Base-by-base conservation (phyloP, 2,113 vertebrate genomes). In the Callorhinus ursinus region DNA sequence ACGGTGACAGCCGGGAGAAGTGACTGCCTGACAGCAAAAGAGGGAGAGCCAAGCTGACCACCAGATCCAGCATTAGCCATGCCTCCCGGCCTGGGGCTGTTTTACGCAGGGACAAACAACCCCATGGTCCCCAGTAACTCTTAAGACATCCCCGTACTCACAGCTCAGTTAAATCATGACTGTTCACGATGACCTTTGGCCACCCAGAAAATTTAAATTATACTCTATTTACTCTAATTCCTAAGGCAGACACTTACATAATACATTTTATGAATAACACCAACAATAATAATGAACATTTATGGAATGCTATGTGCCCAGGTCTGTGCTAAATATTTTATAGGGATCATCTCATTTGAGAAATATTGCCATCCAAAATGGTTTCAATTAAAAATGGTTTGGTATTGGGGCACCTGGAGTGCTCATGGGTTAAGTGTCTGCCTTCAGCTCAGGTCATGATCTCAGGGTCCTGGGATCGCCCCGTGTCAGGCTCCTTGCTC, bases 311-410 rank as follows among this genome's bases (percentile, higher is more conserved):
- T 67, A 1, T 59, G 59, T 79, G 90, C 53, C 67, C 51, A 36
- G 81, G 9, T 82, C 57, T 87, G 76, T 90, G 74, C 36, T 36
- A 16, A 57, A 36, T 76, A 19, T 31, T 91, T 95, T 65, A 83
- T 51, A 59, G 69, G 72, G 51, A 81, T 94, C 81, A 77, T 90
- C 42, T 97, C 92, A 92, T 77, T n/a, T 92, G 59, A 76, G 57
- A 92, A 92, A 61, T 82, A 89, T 77, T 90, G 36, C 57, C 42
- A 49, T 63, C 42, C 31, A 53, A 91, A 80, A 88, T 46, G 46
- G 26, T 24, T 88, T 96, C 67, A 88, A 53, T 88, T 95, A 65
- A 93, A 93, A 84, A 55, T 71, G 39, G 69, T 95, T 95, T 80
- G 63, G 13, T 71, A 57, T 42, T 13, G 63, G 63, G 28, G 61